phyloP scores from a whole-genome alignment of 1,140 invertebrate genomes.

The Planococcus citri region DNA sequence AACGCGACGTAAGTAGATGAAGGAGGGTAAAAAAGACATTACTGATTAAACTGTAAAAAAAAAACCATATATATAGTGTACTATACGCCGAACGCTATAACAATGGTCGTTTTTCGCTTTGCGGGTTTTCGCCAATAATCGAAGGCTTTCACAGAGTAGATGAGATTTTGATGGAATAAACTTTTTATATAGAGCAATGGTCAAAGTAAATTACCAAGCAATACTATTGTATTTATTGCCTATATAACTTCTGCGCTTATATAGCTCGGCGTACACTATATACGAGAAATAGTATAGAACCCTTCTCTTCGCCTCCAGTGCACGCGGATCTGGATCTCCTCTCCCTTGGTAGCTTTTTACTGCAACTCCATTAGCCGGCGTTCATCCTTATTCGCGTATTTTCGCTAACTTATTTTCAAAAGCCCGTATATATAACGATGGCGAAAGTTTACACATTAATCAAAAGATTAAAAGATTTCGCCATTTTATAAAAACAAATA shows the following conservation, averaged over 20 bases:
- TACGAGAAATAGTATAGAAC: too few relatives aligned
- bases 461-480: slow-evolving; percentile 4
- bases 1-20: not conserved
- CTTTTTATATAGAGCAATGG: slow-evolving; percentile 4
- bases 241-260: too few relatives aligned
- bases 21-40: slow-evolving; percentile 1
- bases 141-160: not conserved
- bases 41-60: slow-evolving; percentile 6
- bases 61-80: too few relatives aligned
- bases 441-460: slow-evolving; percentile 7
- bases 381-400: too few relatives aligned
- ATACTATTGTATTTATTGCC: slow-evolving; percentile 6
- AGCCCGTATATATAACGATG: not conserved
- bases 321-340: too few relatives aligned
- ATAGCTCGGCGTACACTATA: too few relatives aligned
- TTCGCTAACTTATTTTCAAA: too few relatives aligned
- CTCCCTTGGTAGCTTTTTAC: too few relatives aligned
- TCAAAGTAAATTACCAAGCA: slow-evolving; percentile 14
- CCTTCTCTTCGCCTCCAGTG: too few relatives aligned
- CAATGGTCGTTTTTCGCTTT: slow-evolving; percentile 11
- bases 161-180: slow-evolving; percentile 20
- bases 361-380: too few relatives aligned
- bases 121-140: slow-evolving; percentile 2
- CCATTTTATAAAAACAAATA: not conserved
- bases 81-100: not conserved